Evolutionary conservation across 2,797 vertebrate species (phyloP), one percentile per base, ranked within the genome.

Genomic region (Danio kyathit): DNA sequence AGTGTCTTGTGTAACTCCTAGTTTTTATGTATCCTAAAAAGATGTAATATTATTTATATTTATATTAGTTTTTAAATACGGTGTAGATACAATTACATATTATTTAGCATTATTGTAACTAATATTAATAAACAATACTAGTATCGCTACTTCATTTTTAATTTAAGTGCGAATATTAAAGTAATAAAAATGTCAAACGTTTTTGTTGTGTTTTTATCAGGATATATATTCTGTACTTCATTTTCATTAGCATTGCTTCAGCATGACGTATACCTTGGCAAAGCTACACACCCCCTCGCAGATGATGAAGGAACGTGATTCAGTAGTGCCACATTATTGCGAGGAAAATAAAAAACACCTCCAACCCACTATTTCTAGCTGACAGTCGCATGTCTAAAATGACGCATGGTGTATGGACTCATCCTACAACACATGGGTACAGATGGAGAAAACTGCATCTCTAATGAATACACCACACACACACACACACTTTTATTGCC

Each of bases 401-500:
- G 78, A 83, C 12, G 56, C 71, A 82, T 71, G 64, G 72, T 51
- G 9, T 59, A 78, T 74, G 76, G 74, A 44, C 76, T 83, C 75
- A 82, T 83, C 59, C 59, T 14, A 49, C 38, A 48, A 72, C 49
- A 69, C 60, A 29, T 11, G 8, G 51, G 56, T 40, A 44, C 17
- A 63, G 52, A 60, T 59, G 48, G 17, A 81, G 52, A 81, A 48
- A 64, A 65, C 63, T 63, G 38, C 46, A 60, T 60, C 44, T 71
- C 40, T 59, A 56, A 52, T 49, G 52, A 73, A 67, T 11, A 70
- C 12, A 54, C 49, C n/a, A 59, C 65, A 6, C 51, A 51, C 60
- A 64, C 56, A 17, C 78, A 19, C 41, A n/a, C 59, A 72, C n/a
- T 54, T 91, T 89, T 84, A 88, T 75, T 57, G 65, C 63, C 10